phyloP scores from a whole-genome alignment of 2,797 vertebrate genomes.

The Petrocephalus sullivani region DNA sequence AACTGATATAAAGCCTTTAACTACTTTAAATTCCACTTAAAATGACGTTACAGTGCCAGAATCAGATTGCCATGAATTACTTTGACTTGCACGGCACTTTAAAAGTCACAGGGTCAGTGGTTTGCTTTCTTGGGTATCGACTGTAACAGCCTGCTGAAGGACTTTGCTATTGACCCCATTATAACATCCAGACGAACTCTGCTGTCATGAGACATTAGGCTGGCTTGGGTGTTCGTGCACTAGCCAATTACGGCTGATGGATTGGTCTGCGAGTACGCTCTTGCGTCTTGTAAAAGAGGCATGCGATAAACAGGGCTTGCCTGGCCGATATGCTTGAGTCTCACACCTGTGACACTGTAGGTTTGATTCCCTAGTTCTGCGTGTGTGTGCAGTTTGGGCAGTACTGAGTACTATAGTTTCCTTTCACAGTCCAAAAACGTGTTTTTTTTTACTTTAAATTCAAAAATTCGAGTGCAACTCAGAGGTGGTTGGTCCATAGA shows the following conservation, averaged over 20 bases:
- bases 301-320: background rate
- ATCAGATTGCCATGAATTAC: background rate
- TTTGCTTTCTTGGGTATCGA: background rate
- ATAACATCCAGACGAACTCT: background rate
- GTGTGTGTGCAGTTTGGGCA: background rate
- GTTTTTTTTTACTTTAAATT: background rate
- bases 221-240: background rate
- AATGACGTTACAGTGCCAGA: background rate
- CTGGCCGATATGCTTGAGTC: background rate
- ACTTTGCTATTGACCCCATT: background rate
- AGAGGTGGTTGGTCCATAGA: background rate
- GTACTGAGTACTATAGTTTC: background rate
- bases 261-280: background rate
- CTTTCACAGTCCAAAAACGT: background rate
- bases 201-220: background rate
- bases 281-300: background rate
- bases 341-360: background rate
- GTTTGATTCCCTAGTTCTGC: background rate
- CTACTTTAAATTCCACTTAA: constrained; percentile 6
- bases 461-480: background rate
- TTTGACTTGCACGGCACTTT: background rate
- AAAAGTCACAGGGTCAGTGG: background rate
- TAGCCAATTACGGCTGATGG: background rate
- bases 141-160: background rate
- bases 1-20: background rate